Evolutionary conservation across 2,888 invertebrate genomes (phyloP), one percentile per base, ranked within the genome.

Genomic region (Philereme transversata): DNA sequence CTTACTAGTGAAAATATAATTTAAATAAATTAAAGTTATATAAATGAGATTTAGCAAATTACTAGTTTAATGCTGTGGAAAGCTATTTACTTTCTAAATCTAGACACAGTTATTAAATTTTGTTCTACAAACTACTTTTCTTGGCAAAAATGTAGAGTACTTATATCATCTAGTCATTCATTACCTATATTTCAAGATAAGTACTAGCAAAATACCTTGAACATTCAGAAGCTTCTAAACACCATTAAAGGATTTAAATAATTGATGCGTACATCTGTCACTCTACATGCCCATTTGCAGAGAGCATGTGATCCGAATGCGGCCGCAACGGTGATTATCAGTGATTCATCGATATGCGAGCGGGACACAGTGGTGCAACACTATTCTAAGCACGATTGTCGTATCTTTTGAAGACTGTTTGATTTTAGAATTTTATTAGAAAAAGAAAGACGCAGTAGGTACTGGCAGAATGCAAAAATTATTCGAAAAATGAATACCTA

Each of bases 321-420:
- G 64, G 67, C 34, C 62, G 22, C 22, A 66, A 62, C 60, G 58
- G 7, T 41, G 11, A 52, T 55, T 40, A 49, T 64, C 55, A 49
- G 50, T 61, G 60, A 65, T 36, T 57, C 63, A 66, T 73, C 67
- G 51, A 71, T 67, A 70, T 69, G 62, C 64, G 46, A 56, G 40
- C 48, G 47, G 33, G 58, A 68, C 59, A 60, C 60, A 60, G 54
- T 73, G 64, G 62, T 60, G 64, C 65, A 67, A 69, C 67, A 69
- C 65, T 65, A 73, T 77, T 77, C 74, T 71, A 70, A 74, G 59
- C 74, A 72, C 69, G 69, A 58, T 54, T 53, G 60, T 51, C 57
- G 57, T 57, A 49, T 65, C 56, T 58, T 59, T 52, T 58, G 54
- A 64, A 69, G 52, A 48, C 59, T 38, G 22, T 64, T 64, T 44